Base-by-base conservation (phyloP, 1,140 invertebrate genomes). In the Octopus sinensis region DNA sequence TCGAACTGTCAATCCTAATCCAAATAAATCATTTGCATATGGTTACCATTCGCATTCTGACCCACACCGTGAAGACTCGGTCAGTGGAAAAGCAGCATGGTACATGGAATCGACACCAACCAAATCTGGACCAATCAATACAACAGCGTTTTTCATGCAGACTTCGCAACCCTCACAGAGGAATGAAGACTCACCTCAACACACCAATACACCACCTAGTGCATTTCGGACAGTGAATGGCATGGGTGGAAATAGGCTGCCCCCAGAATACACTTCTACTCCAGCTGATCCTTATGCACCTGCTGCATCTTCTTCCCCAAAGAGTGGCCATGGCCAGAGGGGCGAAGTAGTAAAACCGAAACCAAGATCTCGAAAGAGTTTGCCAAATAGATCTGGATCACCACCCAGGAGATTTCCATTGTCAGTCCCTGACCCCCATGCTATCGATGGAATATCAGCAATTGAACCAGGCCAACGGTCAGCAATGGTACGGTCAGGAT, bases 101-200 rank as follows among this genome's bases (percentile, higher is more conserved):
- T 82, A 85, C 79, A 83, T 87, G 5, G 84, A 87, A 73, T 81
- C 84, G 56, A 83, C 84, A 12, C 86, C 86, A 73, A 83, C 84
- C 9, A 80, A 82, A 52, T 80, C 84, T 9, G 83, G 83, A 9
- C 83, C 84, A 17, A 82, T 85, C 30, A 82, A 71, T 7, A 83
- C 82, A 73, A 81, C 82, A 73, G 81, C 85, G 5, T 85, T 86
- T 78, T 83, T 84, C 43, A 78, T 85, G 79, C 81, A 84, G n/a
- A 68, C 80, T 78, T 43, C 54, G 62, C 79, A 78, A 80, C 54
- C 75, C 53, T 17, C n/a, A 9, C 68, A 73, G 68, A 17, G 30
- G 30, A 73, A 51, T 78, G 53, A 53, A 30, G 6, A 6, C 6
- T 6, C 5, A 23, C 53, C 13, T 43, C 51, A 76, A 52, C 9